phyloP scores from a whole-genome alignment of 2,113 vertebrate species.

The Chaetodon trifascialis region DNA sequence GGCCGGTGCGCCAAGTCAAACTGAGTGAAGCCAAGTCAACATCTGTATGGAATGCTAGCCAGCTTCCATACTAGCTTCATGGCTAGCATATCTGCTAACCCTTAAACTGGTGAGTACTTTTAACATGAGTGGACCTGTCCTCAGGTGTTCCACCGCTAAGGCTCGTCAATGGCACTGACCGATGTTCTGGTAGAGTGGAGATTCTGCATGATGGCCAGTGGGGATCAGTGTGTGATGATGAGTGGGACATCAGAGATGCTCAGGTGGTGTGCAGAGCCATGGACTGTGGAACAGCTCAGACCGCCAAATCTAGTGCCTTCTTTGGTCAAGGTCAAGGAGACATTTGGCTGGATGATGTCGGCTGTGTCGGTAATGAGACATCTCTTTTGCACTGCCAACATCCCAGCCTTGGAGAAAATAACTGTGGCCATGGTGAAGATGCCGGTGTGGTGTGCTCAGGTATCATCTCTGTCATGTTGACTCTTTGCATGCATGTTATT shows the following conservation, averaged over 20 bases:
- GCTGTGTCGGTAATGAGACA: slow-evolving; percentile 62
- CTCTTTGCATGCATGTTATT: background rate
- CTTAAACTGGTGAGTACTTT: background rate
- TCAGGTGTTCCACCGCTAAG: slow-evolving; percentile 43
- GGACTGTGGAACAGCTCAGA: slow-evolving; percentile 73
- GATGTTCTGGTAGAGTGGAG: slow-evolving; percentile 79
- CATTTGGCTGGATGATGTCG: slow-evolving; percentile 70
- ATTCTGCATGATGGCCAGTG: slow-evolving; percentile 64
- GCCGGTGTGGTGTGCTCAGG: slow-evolving; percentile 81
- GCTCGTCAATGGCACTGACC: slow-evolving; percentile 67
- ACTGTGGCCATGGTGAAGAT: slow-evolving; percentile 73
- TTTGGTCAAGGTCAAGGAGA: slow-evolving; percentile 64
- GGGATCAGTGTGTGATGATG: slow-evolving; percentile 79
- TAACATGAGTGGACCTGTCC: background rate
- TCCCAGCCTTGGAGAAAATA: slow-evolving; percentile 27
- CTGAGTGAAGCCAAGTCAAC: background rate
- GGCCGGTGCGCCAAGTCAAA: background rate
- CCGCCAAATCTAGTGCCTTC: slow-evolving; percentile 34
- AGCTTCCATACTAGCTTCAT: too few relatives aligned
- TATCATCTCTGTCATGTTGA: slow-evolving; percentile 28
- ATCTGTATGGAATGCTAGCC: too few relatives aligned
- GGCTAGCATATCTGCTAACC: background rate
- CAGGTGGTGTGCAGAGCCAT: slow-evolving; percentile 77
- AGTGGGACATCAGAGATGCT: slow-evolving; percentile 70
- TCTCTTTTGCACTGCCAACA: slow-evolving; percentile 63